phyloP scores from a whole-genome alignment of 2,888 invertebrate species.

The Pyrocoelia pectoralis region DNA sequence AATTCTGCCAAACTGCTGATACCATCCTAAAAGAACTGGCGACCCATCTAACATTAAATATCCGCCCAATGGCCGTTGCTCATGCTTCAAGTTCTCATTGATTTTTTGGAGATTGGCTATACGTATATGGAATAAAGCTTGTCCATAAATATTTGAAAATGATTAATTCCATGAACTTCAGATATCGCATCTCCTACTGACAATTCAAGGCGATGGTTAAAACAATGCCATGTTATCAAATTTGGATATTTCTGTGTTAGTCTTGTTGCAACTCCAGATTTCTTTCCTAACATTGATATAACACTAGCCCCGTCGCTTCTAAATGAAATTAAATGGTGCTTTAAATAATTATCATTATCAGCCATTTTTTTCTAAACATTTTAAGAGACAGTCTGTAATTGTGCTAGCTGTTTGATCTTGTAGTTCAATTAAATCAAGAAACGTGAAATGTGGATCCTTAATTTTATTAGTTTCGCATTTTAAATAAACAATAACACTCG shows the following conservation, averaged over 20 bases:
- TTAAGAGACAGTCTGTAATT: slow-evolving; percentile 1
- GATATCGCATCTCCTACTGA: slow-evolving; percentile 2
- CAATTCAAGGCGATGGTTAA: background rate
- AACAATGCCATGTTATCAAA: slow-evolving; percentile 4
- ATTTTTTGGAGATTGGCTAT: slow-evolving; percentile 15
- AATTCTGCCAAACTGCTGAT: slow-evolving; percentile 14
- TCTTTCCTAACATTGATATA: slow-evolving; percentile 12
- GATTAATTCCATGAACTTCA: background rate
- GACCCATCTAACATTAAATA: slow-evolving; percentile 13
- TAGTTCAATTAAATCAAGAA: slow-evolving; percentile 13
- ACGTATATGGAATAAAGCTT: slow-evolving; percentile 10
- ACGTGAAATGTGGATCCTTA: slow-evolving; percentile 4
- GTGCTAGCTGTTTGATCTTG: slow-evolving; percentile 10
- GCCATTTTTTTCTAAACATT: slow-evolving; percentile 9
- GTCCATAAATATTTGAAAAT: slow-evolving; percentile 9
- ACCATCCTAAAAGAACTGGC: slow-evolving; percentile 12
- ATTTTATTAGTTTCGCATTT: slow-evolving; percentile 11
- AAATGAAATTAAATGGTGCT: slow-evolving; percentile 11
- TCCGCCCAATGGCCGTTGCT: slow-evolving; percentile 13
- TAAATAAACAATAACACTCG: slow-evolving; percentile 13
- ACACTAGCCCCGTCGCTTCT: slow-evolving; percentile 7
- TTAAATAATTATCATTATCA: slow-evolving; percentile 13
- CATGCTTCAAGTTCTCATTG: slow-evolving; percentile 14
- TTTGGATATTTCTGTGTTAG: background rate
- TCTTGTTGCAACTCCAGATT: slow-evolving; percentile 8